Percentiles rank a stretch among this genome's conserved stretches.
These are phyloP conservation scores for Metopia argyrocephala DNA, from an alignment of 2,888 invertebrate genomes.

Conservation along the genomic window DNA sequence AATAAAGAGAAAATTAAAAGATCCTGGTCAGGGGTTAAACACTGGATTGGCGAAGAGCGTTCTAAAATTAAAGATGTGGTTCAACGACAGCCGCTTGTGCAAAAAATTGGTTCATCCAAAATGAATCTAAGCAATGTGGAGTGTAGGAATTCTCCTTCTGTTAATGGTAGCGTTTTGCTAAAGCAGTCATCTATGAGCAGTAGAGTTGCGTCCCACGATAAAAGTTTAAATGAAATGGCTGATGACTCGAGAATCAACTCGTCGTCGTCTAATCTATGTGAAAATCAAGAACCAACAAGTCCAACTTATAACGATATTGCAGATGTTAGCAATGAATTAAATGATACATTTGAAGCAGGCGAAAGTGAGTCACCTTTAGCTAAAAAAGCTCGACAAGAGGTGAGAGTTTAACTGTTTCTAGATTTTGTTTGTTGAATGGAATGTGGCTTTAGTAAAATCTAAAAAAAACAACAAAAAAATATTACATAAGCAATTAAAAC, in stretches of 20 bases:
- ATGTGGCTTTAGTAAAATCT: conserved; percentile 43
- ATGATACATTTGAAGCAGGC: conserved; percentile 57
- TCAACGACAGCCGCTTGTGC: conserved; percentile 76
- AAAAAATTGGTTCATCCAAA: conserved; percentile 73
- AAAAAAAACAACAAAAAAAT: neutral
- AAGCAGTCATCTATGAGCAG: conserved; percentile 36
- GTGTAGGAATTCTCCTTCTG: conserved; percentile 60
- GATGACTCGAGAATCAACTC: conserved; percentile 45
- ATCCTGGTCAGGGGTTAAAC: conserved; percentile 78
- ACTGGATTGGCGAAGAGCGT: conserved; percentile 78
- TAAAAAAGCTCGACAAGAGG: conserved; percentile 59
- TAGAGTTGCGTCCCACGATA: conserved; percentile 40
- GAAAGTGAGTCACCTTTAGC: conserved; percentile 54
- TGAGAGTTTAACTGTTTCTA: conserved; percentile 21
- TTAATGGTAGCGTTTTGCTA: conserved; percentile 54
- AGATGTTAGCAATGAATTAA: conserved; percentile 65
- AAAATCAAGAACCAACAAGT: conserved; percentile 30
- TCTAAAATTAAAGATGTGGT: conserved; percentile 76
- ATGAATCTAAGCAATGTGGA: conserved; percentile 68
- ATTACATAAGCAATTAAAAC: neutral
- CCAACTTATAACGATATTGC: conserved; percentile 70
- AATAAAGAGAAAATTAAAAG: conserved; percentile 77
- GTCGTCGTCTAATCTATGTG: conserved; percentile 51
- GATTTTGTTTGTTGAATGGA: neutral
- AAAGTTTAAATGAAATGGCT: conserved; percentile 49